Evolutionary conservation across 37 sponge, comb jelly and placozoan genomes (phyloP), one percentile per base, ranked within the genome.

Genomic region (Diacarnus erythraeanus): DNA sequence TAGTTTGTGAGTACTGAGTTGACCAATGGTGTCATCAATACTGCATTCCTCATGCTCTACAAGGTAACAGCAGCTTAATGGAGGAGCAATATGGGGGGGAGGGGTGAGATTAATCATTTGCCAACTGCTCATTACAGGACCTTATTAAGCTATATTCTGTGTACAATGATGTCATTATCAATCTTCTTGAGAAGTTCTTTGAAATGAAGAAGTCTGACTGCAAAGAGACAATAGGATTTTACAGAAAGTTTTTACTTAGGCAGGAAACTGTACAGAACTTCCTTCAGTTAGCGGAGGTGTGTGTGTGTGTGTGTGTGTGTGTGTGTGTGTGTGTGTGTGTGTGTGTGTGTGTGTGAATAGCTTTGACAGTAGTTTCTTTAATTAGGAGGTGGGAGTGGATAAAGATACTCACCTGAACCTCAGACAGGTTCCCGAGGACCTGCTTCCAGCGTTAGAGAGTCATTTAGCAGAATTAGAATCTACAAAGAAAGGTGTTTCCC

Each of bases 191-290:
- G 64, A 84, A 85, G 43, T 96, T 87, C 47, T 96, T 91, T 83
- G 97, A 96, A 43, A 85, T 93, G 91, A 93, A 90, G 87, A 93
- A 90, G 75, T 34, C 74, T 26, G 89, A 93, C 31, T 87, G 88
- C n/a, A 83, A 80, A 42, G 97, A 96, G 56, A 80, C 81, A 25
- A 69, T 96, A 2, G 93, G 85, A 12, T 40, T 69, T 17, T 96
- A 96, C 80, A 72, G 82, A 31, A 90, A 79, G 77, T 93, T 89
- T 47, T 42, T 93, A 15, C 78, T 80, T 31, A 37, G 87, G 21
- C 83, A 91, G 86, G 97, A 93, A 42, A 47, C 66, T 26, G 84
- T 96, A 42, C 73, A 78, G 21, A 75, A 68, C 12, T 96, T 88
- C 60, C 72, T 92, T 8, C 69, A 84, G 65, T 68, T 90, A 21